These are phyloP conservation scores for Anniella stebbinsi DNA, from an alignment of 2,797 vertebrate genomes.

Conservation along the genomic window DNA sequence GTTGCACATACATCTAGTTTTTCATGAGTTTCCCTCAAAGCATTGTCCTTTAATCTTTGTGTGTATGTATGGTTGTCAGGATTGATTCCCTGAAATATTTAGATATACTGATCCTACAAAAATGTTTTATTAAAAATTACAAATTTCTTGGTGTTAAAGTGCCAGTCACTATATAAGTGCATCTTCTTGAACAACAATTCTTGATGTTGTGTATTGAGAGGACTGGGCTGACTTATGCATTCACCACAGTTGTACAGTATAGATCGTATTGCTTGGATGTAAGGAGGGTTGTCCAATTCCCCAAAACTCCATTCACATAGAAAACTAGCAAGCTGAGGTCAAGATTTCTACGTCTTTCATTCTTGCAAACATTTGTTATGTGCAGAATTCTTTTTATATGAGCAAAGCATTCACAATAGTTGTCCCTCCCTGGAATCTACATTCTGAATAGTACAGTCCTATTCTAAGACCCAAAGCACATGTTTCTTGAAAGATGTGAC, in stretches of 20 bases:
- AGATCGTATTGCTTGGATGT: neutral
- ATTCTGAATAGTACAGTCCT: neutral
- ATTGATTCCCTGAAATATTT: neutral
- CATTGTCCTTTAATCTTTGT: conserved; percentile 34
- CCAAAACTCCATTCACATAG: neutral
- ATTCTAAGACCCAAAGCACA: conserved; percentile 6
- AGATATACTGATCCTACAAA: neutral
- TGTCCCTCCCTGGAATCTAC: neutral
- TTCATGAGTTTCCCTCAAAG: conserved; percentile 40
- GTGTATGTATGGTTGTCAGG: neutral
- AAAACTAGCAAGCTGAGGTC: neutral
- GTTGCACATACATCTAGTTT: conserved; percentile 44
- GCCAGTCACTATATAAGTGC: neutral
- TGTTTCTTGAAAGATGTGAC: too few species aligned
- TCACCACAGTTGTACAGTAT: neutral
- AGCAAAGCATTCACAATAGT: neutral
- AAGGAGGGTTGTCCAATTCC: neutral
- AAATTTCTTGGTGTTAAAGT: neutral
- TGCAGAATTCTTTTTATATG: neutral
- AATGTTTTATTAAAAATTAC: neutral
- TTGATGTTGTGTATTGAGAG: neutral
- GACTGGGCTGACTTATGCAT: neutral
- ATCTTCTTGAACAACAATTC: neutral
- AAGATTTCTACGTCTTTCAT: neutral
- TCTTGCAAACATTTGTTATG: neutral